Base-by-base conservation (phyloP, 2,888 invertebrate genomes). In the Mythimna vitellina region DNA sequence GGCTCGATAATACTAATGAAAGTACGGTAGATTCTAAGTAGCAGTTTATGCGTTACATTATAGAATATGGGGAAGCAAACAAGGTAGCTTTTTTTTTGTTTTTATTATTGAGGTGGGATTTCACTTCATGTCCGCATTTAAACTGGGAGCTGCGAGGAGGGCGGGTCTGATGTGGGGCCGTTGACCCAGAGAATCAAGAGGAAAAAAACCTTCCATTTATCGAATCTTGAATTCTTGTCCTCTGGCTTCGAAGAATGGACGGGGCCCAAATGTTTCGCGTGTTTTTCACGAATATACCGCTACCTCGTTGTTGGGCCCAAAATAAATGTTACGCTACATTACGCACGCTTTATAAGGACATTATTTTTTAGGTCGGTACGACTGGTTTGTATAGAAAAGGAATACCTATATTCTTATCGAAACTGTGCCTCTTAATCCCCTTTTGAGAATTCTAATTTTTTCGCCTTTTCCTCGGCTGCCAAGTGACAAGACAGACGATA, bases 231-330 rank as follows among this genome's bases (percentile, higher is more conserved):
- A 87, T 90, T 92, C 92, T 91, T 87, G 92, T 90, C 87, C 86
- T 87, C 87, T 89, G 88, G 84, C 87, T 93, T 92, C 92, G 90
- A 91, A 90, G 91, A 93, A 94, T 88, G 90, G 82, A 83, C 87
- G 73, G 82, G 85, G 84, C 86, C 86, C 81, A 85, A 88, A 88
- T 86, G 79, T 80, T 80, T 78, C 80, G 84, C 86, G 70, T 81
- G 85, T 88, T 90, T 91, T 87, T 76, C 80, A 72, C 77, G 78
- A 85, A 88, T 88, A 86, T 93, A 93, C 94, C 94, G 95, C 91
- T 94, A 93, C 88, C 84, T 90, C 87, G 88, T 86, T 90, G 88
- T 87, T 83, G 75, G 51, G 63, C 85, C 86, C 86, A 89, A 92
- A 91, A 92, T 92, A 92, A 92, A 92, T 87, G 86, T 92, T 89